phyloP scores from a whole-genome alignment of 2,113 vertebrate species.

The Cinclus mexicanus region DNA sequence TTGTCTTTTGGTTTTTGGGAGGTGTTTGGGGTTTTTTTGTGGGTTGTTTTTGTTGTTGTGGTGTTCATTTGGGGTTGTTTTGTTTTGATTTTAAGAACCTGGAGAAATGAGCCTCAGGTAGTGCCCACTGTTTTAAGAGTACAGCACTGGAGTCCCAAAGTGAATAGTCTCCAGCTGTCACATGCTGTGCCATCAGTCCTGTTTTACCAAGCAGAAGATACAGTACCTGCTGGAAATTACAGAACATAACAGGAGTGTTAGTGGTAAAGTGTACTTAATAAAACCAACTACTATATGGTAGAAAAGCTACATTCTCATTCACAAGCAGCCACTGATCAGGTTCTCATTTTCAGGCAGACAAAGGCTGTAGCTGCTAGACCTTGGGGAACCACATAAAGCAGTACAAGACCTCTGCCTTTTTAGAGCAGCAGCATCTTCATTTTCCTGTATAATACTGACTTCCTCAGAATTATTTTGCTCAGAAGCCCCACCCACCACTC shows the following conservation, averaged over 20 bases:
- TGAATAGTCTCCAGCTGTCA: neutral
- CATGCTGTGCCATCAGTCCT: neutral
- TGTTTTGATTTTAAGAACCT: neutral
- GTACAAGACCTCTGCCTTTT: neutral
- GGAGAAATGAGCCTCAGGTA: neutral
- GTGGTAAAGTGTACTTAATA: neutral
- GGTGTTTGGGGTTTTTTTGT: too few species aligned
- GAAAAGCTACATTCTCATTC: neutral
- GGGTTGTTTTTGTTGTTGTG: neutral
- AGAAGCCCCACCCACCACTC: neutral
- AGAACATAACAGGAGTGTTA: neutral
- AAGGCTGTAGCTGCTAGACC: neutral
- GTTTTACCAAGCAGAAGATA: neutral
- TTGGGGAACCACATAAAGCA: fast-evolving
- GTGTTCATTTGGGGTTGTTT: neutral
- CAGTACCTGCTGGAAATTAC: neutral
- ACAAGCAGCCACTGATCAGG: neutral
- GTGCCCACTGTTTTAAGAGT: neutral
- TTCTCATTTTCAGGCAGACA: neutral
- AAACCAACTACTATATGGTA: neutral
- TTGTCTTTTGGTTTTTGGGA: neutral
- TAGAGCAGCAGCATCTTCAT: neutral
- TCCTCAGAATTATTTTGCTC: neutral
- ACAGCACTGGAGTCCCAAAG: neutral
- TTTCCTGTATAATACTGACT: neutral